A percentile compares a stretch with the other conserved stretches of the same genome.
phyloP scores from a whole-genome alignment of 2,888 invertebrate species.

The Lissonota sp. region DNA sequence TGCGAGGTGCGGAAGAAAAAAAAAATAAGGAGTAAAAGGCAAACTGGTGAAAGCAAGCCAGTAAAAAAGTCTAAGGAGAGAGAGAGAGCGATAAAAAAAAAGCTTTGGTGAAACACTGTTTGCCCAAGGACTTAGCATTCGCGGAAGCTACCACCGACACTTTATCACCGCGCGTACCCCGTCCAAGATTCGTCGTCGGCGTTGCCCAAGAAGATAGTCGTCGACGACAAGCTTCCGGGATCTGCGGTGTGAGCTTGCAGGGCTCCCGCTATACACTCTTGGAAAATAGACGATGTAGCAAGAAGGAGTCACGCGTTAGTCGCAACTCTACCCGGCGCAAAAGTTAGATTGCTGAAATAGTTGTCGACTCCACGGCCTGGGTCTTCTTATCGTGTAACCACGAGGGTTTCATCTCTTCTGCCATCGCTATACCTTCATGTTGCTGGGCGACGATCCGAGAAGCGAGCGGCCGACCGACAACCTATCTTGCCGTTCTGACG shows the following conservation, averaged over 20 bases:
- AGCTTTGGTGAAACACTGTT: constrained; percentile 61
- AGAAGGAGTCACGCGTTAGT: constrained; percentile 36
- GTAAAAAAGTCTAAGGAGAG: constrained; percentile 21
- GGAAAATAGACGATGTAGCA: constrained; percentile 32
- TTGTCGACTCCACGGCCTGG: constrained; percentile 71
- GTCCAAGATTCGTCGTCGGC: constrained; percentile 31
- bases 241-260: constrained; percentile 47
- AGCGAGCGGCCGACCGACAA: constrained; percentile 4
- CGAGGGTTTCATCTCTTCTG: constrained; percentile 34
- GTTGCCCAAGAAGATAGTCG: constrained; percentile 53
- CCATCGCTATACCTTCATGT: constrained; percentile 33
- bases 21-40: constrained; percentile 56
- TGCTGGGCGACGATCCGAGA: constrained; percentile 51
- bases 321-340: constrained; percentile 66
- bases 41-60: constrained; percentile 35
- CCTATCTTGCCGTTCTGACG: constrained; percentile 52
- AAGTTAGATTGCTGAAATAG: constrained; percentile 82
- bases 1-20: constrained; percentile 27
- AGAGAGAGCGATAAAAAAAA: constrained; percentile 28
- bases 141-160: constrained; percentile 50
- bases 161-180: constrained; percentile 60
- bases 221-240: constrained; percentile 43
- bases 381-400: constrained; percentile 75
- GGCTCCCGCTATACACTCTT: constrained; percentile 44
- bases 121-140: constrained; percentile 63